Conservation (phyloP, 2,113 vertebrate genomes). For the Semnornis frantzii region DNA sequence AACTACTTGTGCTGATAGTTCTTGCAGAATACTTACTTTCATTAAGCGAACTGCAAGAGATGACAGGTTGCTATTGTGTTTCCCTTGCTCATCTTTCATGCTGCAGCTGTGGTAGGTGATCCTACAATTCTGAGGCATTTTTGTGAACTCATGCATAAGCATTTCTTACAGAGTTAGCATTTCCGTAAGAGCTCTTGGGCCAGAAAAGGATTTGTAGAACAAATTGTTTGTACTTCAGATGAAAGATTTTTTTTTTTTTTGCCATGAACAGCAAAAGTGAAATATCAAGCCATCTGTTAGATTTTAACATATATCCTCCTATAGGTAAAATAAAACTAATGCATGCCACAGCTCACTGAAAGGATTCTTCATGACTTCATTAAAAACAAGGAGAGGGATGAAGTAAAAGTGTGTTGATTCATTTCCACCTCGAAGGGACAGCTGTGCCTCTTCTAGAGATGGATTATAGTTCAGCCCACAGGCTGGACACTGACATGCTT, state of each 20-base stretch:
- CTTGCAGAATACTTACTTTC: background rate
- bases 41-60: background rate
- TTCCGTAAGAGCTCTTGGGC: background rate
- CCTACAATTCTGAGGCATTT: background rate
- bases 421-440: background rate
- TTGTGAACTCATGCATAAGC: background rate
- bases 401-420: background rate
- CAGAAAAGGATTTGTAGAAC: background rate
- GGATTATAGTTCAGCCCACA: fast-evolving
- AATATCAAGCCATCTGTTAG: slow-evolving; percentile 8
- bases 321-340: background rate
- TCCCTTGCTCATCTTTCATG: background rate
- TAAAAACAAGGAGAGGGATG: background rate
- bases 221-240: background rate
- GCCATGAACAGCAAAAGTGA: slow-evolving; percentile 9
- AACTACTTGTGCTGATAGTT: background rate
- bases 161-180: background rate
- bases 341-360: background rate
- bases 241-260: slow-evolving; percentile 1
- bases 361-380: background rate
- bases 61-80: background rate
- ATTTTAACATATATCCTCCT: background rate
- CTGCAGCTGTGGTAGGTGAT: background rate
- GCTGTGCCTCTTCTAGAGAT: background rate
- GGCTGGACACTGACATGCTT: no score